A percentile compares a stretch with the other conserved stretches of the same genome.
phyloP scores from a whole-genome alignment of 2,888 invertebrate species.

The Griposia aprilina region DNA sequence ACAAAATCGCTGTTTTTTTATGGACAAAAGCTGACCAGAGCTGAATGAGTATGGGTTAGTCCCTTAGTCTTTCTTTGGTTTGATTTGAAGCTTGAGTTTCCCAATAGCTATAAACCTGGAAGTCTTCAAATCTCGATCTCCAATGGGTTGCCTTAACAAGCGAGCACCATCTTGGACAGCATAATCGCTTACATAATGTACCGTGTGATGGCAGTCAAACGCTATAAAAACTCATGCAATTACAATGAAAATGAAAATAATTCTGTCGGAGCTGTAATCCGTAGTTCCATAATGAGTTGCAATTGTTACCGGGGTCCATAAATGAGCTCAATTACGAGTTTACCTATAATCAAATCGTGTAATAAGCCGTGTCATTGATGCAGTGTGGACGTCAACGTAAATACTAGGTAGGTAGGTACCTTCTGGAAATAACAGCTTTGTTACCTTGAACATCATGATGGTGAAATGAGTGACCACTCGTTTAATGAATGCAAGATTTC shows the following conservation, averaged over 20 bases:
- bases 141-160: background rate
- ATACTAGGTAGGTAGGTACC: conserved; percentile 6
- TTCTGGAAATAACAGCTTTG: conserved; percentile 9
- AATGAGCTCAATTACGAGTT: conserved; percentile 44
- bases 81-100: background rate
- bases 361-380: conserved; percentile 57
- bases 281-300: conserved; percentile 23
- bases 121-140: background rate
- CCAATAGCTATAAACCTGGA: background rate
- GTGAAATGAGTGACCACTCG: background rate
- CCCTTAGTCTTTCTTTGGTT: background rate
- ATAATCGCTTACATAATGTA: background rate
- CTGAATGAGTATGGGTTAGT: too few species aligned
- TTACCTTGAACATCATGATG: background rate
- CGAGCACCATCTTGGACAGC: background rate
- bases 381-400: conserved; percentile 8
- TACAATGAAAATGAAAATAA: background rate
- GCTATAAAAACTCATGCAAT: background rate
- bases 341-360: conserved; percentile 54
- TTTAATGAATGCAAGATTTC: background rate
- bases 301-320: conserved; percentile 4
- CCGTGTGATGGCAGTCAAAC: background rate
- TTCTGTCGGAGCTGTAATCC: background rate
- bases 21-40: too few species aligned
- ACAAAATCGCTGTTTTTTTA: too few species aligned